These are phyloP conservation scores for Panzeria rudis DNA, from an alignment of 2,888 invertebrate genomes.

Conservation along the genomic window DNA sequence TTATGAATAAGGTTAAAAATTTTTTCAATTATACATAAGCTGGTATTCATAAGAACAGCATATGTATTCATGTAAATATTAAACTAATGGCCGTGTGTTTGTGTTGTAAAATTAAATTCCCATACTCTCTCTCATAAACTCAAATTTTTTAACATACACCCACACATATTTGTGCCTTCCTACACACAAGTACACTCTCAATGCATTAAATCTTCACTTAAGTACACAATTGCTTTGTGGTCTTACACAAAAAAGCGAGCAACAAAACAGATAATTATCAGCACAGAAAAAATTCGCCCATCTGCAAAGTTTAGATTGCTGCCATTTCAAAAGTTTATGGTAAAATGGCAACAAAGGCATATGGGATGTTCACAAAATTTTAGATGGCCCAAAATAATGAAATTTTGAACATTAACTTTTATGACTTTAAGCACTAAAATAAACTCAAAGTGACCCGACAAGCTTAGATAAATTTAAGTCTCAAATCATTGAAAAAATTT, in stretches of 20 bases:
- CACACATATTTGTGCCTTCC: not conserved
- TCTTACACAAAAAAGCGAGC: conserved; percentile 9
- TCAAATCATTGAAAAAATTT: not conserved
- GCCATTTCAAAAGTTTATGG: not conserved
- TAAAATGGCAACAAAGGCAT: not conserved
- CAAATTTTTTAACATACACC: not conserved
- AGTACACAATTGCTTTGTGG: conserved; percentile 48
- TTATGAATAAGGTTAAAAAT: not conserved
- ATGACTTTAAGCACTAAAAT: not conserved
- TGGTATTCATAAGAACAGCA: not conserved
- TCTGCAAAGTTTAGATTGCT: not conserved
- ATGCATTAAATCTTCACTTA: conserved; percentile 23
- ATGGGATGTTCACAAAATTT: not conserved
- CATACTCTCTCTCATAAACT: not conserved
- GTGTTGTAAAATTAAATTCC: conserved; percentile 6
- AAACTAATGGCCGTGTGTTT: not conserved
- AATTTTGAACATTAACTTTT: not conserved
- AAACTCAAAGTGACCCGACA: not conserved
- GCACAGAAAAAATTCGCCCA: conserved; percentile 21
- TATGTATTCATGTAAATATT: not conserved
- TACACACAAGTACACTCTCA: not conserved
- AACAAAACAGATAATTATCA: conserved; percentile 58
- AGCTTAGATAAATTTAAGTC: not conserved
- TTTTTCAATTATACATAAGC: not conserved
- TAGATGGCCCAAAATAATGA: not conserved